Evolutionary conservation across 2,888 invertebrate species (phyloP).

Genomic region (Agonum fuliginosum): DNA sequence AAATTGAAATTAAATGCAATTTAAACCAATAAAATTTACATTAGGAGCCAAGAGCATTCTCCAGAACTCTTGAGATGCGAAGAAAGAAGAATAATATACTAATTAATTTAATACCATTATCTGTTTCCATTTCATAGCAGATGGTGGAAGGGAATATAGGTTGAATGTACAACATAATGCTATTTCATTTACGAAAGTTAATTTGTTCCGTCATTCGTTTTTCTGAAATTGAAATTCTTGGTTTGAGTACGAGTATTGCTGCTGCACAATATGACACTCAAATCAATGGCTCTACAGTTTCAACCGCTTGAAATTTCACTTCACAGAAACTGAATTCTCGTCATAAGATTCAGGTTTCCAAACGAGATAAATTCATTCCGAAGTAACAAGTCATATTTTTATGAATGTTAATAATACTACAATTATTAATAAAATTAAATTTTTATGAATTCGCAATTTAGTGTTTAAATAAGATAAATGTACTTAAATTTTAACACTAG

Average conservation of each 20-base stretch:
- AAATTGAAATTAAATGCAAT: conserved; percentile 59
- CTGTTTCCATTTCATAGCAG: conserved; percentile 58
- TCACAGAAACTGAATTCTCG: background rate
- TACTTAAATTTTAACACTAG: too few relatives aligned
- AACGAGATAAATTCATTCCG: too few relatives aligned
- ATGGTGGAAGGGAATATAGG: conserved; percentile 36
- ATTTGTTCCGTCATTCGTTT: conserved; percentile 39
- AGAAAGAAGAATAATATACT: conserved; percentile 57
- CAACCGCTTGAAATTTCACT: background rate
- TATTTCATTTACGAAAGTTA: conserved; percentile 49
- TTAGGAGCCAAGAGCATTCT: conserved; percentile 45
- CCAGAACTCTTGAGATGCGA: conserved; percentile 29
- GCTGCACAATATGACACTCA: background rate
- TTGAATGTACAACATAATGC: conserved; percentile 51
- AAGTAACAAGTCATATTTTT: too few relatives aligned
- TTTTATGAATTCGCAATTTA: too few relatives aligned
- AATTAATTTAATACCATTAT: conserved; percentile 58
- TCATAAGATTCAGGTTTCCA: too few relatives aligned
- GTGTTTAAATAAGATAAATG: too few relatives aligned
- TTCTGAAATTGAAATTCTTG: conserved; percentile 2
- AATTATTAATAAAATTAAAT: too few relatives aligned
- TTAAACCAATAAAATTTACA: conserved; percentile 57
- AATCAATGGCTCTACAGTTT: conserved; percentile 20
- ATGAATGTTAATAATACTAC: too few relatives aligned
- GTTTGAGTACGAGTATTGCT: background rate